phyloP scores from a whole-genome alignment of 2,888 invertebrate species.

The Hypsopygia costalis region DNA sequence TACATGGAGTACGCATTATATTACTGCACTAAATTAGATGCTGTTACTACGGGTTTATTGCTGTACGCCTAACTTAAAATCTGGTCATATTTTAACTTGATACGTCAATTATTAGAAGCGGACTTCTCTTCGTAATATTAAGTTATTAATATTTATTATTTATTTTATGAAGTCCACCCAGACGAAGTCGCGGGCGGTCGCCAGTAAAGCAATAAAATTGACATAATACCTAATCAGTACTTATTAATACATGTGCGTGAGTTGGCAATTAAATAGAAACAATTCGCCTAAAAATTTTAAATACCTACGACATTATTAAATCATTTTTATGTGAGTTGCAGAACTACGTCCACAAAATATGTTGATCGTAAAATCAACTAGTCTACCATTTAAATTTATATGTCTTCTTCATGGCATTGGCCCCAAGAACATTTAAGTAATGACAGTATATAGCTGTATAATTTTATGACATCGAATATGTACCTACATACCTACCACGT shows the following conservation, averaged over 20 bases:
- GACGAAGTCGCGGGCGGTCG: too few relatives aligned
- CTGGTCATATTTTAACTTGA: too few relatives aligned
- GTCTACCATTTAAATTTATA: constrained; percentile 5
- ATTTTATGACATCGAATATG: too few relatives aligned
- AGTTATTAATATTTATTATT: too few relatives aligned
- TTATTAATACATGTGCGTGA: background rate
- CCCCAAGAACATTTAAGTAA: constrained; percentile 6
- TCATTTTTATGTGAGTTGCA: constrained; percentile 2
- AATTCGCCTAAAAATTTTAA: constrained; percentile 3
- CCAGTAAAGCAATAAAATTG: background rate
- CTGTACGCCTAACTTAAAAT: too few relatives aligned
- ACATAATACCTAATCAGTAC: background rate
- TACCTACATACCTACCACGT: too few relatives aligned
- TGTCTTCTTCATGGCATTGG: constrained; percentile 9
- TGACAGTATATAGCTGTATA: background rate
- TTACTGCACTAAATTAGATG: too few relatives aligned
- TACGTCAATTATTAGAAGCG: too few relatives aligned
- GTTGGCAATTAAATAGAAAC: constrained; percentile 12
- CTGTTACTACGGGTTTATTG: too few relatives aligned
- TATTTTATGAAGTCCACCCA: too few relatives aligned
- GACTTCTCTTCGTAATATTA: too few relatives aligned
- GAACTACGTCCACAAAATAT: constrained; percentile 2
- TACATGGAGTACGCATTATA: too few relatives aligned
- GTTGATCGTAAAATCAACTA: constrained; percentile 10
- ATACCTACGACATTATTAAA: constrained; percentile 5